These are phyloP conservation scores for Desmophyllum pertusum DNA, from an alignment of 92 coral and sea anemone genomes.

Conservation along the genomic window DNA sequence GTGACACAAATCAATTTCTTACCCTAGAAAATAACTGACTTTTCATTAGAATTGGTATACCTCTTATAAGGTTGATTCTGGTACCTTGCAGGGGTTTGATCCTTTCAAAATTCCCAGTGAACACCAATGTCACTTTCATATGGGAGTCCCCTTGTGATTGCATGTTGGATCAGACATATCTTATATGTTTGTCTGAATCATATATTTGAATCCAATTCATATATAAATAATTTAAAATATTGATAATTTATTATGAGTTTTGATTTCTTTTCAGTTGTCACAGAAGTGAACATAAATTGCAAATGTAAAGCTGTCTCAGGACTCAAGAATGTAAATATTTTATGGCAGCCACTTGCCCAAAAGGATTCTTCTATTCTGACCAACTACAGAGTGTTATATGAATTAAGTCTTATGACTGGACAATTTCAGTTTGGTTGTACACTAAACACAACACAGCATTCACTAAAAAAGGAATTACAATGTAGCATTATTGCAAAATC, in stretches of 20 bases:
- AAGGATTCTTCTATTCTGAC: neutral
- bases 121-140: too few species aligned
- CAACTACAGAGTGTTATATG: conserved; percentile 5
- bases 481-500: neutral
- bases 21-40: too few species aligned
- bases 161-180: too few species aligned
- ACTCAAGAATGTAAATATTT: conserved; percentile 2
- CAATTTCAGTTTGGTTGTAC: conserved; percentile 27
- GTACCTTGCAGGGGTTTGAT: too few species aligned
- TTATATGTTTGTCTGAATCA: too few species aligned
- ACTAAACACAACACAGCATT: neutral
- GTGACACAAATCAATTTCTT: too few species aligned
- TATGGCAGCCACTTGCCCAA: conserved; percentile 18
- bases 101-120: too few species aligned
- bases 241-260: neutral
- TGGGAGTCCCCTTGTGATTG: too few species aligned
- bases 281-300: conserved; percentile 2
- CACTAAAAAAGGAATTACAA: neutral
- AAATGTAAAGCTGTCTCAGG: conserved; percentile 15
- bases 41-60: too few species aligned
- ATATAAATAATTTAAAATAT: too few species aligned
- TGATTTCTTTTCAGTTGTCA: neutral
- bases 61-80: too few species aligned
- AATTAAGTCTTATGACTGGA: neutral
- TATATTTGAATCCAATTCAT: too few species aligned